phyloP scores from a whole-genome alignment of 2,797 vertebrate species.

The Echeneis naucrates region DNA sequence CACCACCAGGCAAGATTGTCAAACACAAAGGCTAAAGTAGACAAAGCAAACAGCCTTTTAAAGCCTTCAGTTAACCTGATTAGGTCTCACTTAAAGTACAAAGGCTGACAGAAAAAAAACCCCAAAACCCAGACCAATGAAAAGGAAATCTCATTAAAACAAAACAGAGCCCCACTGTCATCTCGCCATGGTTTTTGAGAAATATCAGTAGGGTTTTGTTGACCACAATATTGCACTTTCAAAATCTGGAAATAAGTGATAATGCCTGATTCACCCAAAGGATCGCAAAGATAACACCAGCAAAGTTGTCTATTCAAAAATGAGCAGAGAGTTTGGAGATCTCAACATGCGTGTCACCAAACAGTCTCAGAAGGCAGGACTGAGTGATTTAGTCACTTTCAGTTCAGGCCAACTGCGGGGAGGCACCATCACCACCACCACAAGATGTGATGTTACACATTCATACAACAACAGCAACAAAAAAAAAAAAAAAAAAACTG shows the following conservation, averaged over 20 bases:
- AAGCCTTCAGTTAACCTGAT: slow-evolving; percentile 35
- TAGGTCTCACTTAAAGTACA: slow-evolving; percentile 28
- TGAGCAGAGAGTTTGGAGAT: slow-evolving; percentile 4
- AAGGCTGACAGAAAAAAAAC: background rate
- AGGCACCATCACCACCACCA: background rate
- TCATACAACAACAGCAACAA: background rate
- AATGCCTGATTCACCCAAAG: background rate
- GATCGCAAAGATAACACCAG: slow-evolving; percentile 5
- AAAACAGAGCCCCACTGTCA: slow-evolving; percentile 27
- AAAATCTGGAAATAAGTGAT: background rate
- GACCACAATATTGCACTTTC: background rate
- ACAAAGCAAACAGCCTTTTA: slow-evolving; percentile 25
- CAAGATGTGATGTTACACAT: background rate
- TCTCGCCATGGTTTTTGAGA: slow-evolving; percentile 9
- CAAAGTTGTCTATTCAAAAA: background rate
- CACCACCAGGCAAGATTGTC: background rate
- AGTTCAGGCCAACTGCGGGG: background rate
- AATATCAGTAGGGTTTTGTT: slow-evolving; percentile 5
- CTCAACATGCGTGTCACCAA: background rate
- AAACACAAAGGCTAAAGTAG: slow-evolving; percentile 30
- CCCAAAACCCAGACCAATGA: background rate
- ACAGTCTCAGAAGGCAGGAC: background rate
- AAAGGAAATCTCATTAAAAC: slow-evolving; percentile 11
- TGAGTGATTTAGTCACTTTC: background rate
- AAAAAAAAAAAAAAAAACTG: background rate